Evolutionary conservation across 2,113 vertebrate species (phyloP).

Genomic region (Petrocephalus zakoni): DNA sequence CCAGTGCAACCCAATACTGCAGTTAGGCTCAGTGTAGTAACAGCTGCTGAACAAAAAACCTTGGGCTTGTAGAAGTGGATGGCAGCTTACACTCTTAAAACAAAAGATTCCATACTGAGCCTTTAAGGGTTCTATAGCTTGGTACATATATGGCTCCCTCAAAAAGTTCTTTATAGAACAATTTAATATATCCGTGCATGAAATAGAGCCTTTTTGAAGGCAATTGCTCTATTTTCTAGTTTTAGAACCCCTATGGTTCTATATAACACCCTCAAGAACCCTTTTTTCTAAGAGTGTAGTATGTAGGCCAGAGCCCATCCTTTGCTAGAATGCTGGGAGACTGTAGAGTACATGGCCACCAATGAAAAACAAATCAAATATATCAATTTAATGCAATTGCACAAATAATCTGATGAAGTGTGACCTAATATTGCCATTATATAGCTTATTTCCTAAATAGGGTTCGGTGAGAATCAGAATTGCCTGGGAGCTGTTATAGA

Average conservation of each 20-base stretch:
- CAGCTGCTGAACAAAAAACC: conserved; percentile 8
- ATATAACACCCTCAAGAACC: too few species aligned
- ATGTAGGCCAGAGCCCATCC: neutral
- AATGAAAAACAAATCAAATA: neutral
- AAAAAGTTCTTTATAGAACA: too few species aligned
- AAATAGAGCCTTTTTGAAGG: too few species aligned
- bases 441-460: neutral
- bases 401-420: neutral
- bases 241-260: too few species aligned
- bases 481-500: neutral
- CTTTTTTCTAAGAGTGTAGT: too few species aligned
- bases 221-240: too few species aligned
- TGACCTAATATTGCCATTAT: neutral
- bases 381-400: neutral
- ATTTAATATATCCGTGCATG: too few species aligned
- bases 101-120: too few species aligned
- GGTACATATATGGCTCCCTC: too few species aligned
- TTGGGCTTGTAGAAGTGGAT: neutral
- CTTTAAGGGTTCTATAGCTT: too few species aligned
- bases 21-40: neutral
- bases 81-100: too few species aligned
- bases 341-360: neutral
- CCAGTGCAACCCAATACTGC: conserved; percentile 6
- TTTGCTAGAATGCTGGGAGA: neutral
- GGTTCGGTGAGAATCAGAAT: neutral